Evolutionary conservation across 2,113 vertebrate species (phyloP).

Genomic region (Takifugu flavidus): DNA sequence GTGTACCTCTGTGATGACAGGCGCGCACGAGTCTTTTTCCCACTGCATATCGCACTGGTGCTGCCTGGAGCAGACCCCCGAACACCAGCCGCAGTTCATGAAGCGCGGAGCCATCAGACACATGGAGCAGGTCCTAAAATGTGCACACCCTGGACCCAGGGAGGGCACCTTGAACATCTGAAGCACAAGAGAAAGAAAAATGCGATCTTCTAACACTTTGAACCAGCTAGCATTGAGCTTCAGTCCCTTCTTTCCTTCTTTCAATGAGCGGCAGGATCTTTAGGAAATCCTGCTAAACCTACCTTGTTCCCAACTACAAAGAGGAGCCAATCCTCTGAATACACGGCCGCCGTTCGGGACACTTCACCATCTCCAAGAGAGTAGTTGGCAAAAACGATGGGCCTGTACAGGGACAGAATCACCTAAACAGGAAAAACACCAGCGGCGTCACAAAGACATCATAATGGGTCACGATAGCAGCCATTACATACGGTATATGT

Average conservation of each 20-base stretch:
- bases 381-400: slow-evolving; percentile 85
- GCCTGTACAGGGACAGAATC: slow-evolving; percentile 76
- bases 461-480: too few species aligned
- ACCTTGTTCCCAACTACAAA: slow-evolving; percentile 87
- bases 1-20: slow-evolving; percentile 81
- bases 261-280: background rate
- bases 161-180: slow-evolving; percentile 84
- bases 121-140: slow-evolving; percentile 82
- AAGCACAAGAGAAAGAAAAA: background rate
- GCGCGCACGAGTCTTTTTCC: slow-evolving; percentile 79
- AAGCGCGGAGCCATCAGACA: slow-evolving; percentile 83
- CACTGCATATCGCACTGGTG: slow-evolving; percentile 76
- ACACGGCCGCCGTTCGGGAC: slow-evolving; percentile 70
- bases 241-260: background rate
- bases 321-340: slow-evolving; percentile 72
- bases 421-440: slow-evolving; percentile 73
- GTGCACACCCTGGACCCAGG: slow-evolving; percentile 85
- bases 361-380: slow-evolving; percentile 78
- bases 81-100: slow-evolving; percentile 93
- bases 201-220: background rate
- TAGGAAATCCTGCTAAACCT: background rate
- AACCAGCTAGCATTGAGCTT: background rate
- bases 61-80: slow-evolving; percentile 67
- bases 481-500: too few species aligned
- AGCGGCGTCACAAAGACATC: background rate